Conservation (phyloP, 2,888 invertebrate genomes). For the Epirrhoe tristata region DNA sequence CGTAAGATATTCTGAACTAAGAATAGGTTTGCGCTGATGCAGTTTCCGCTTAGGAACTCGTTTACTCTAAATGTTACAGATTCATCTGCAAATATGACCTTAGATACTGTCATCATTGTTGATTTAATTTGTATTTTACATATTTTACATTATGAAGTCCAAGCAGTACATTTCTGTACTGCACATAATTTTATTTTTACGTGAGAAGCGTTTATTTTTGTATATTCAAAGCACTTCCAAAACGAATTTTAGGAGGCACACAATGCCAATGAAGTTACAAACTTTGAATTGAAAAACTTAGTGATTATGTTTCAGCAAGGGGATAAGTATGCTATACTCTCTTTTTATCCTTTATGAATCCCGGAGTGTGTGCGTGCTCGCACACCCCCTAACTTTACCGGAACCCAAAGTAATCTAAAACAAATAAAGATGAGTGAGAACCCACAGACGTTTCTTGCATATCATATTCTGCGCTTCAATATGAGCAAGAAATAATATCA, state of each 20-base stretch:
- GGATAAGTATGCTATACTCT: conserved; percentile 58
- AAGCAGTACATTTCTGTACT: background rate
- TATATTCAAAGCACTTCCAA: background rate
- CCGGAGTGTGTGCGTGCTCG: conserved; percentile 64
- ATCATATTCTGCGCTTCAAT: conserved; percentile 72
- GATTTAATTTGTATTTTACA: background rate
- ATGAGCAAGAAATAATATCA: conserved; percentile 58
- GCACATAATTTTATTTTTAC: background rate
- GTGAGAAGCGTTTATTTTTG: background rate
- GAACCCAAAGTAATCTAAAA: conserved; percentile 82
- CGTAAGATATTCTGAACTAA: background rate
- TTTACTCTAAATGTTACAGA: background rate
- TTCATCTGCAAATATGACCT: background rate
- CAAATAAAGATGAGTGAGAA: conserved; percentile 80
- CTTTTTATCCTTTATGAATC: conserved; percentile 62
- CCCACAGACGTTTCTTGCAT: conserved; percentile 72
- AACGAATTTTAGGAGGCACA: conserved; percentile 13
- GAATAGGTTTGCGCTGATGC: background rate
- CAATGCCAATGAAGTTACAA: conserved; percentile 53
- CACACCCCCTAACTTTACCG: conserved; percentile 63
- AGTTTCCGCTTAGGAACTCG: background rate
- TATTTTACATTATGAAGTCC: background rate
- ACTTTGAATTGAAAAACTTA: conserved; percentile 72
- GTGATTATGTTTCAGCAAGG: conserved; percentile 56
- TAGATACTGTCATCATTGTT: too few species aligned